phyloP scores from a whole-genome alignment of 2,888 invertebrate genomes.

The Hesperia comma region DNA sequence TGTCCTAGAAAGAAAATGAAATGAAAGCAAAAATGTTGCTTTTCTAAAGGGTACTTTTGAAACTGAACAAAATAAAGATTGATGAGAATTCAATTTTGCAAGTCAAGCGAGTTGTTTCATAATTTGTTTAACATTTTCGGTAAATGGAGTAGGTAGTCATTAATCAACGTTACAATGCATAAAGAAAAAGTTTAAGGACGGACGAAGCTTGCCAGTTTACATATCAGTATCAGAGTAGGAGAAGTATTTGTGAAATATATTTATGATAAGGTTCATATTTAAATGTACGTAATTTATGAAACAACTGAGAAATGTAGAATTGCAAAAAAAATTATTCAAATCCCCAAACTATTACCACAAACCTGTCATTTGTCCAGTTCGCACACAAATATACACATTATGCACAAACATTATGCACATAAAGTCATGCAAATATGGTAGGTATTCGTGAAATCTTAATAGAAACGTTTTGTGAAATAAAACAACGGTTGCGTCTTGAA shows the following conservation, averaged over 20 bases:
- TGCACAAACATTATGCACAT: too few relatives aligned
- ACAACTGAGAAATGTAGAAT: too few relatives aligned
- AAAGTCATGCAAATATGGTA: not conserved
- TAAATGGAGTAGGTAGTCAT: slow-evolving; percentile 42
- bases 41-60: slow-evolving; percentile 11
- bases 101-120: slow-evolving; percentile 33
- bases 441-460: not conserved
- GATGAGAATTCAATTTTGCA: slow-evolving; percentile 26
- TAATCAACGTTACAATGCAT: slow-evolving; percentile 41
- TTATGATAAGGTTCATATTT: too few relatives aligned
- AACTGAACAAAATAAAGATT: slow-evolving; percentile 23
- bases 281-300: too few relatives aligned
- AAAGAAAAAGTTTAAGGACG: slow-evolving; percentile 32
- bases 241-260: too few relatives aligned
- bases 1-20: not conserved
- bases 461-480: not conserved
- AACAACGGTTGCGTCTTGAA: not conserved
- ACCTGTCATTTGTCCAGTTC: too few relatives aligned
- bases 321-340: too few relatives aligned
- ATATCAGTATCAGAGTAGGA: too few relatives aligned
- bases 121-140: slow-evolving; percentile 37
- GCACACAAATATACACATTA: too few relatives aligned
- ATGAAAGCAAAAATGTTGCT: not conserved
- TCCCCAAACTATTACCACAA: too few relatives aligned
- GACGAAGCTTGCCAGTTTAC: not conserved